phyloP scores from a whole-genome alignment of 92 coral and sea anemone species.

The Actinernus sp. region DNA sequence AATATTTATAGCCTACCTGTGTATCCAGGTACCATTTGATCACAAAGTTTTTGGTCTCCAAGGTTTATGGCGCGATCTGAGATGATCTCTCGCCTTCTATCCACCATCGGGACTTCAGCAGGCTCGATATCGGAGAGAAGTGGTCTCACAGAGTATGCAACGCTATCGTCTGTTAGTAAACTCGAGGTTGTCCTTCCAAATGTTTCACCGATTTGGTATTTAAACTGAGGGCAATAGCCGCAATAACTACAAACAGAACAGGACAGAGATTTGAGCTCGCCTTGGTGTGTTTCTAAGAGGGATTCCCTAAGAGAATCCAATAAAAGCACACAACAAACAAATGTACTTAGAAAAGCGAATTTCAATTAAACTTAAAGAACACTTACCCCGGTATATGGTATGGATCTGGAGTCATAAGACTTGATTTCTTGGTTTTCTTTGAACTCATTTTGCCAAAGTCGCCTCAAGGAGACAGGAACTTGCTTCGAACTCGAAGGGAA shows the following conservation, averaged over 20 bases:
- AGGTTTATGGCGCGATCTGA: slow-evolving; percentile 83
- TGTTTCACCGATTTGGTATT: slow-evolving; percentile 97
- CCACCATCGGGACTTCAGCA: slow-evolving; percentile 72
- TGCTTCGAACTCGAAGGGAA: slow-evolving; percentile 33
- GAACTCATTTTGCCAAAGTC: slow-evolving; percentile 2
- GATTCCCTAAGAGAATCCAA: too few species aligned
- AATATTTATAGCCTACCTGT: too few species aligned
- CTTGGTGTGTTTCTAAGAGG: too few species aligned
- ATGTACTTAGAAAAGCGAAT: too few species aligned
- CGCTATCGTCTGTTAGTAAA: slow-evolving; percentile 75
- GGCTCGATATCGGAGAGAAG: slow-evolving; percentile 83
- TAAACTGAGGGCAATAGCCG: slow-evolving; percentile 98
- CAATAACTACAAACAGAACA: slow-evolving; percentile 69
- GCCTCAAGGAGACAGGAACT: background rate
- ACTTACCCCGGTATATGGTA: slow-evolving; percentile 97
- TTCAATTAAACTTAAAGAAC: too few species aligned
- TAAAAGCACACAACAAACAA: too few species aligned
- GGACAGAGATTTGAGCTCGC: background rate
- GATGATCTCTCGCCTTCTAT: slow-evolving; percentile 62
- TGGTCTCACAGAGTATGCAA: slow-evolving; percentile 89
- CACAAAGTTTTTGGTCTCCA: slow-evolving; percentile 92
- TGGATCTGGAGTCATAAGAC: slow-evolving; percentile 96
- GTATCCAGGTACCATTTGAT: slow-evolving; percentile 97
- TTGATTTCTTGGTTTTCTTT: slow-evolving; percentile 88
- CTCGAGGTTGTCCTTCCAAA: slow-evolving; percentile 92